Base-by-base conservation (phyloP, 2,888 invertebrate species). In the Acanthacorydalis orientalis region DNA sequence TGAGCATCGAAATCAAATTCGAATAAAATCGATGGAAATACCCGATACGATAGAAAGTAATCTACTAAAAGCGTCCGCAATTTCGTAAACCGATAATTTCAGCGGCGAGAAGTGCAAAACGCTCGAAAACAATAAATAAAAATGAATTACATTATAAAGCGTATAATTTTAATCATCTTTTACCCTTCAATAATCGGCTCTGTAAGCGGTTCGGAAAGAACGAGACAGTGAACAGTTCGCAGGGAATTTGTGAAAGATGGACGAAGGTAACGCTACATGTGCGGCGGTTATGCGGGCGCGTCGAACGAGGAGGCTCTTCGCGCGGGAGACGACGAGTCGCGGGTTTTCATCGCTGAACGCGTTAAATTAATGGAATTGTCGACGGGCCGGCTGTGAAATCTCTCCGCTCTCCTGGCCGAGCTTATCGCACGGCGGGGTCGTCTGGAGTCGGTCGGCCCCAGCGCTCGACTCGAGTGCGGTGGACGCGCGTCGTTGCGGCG, bases 301-400 rank as follows among this genome's bases (percentile, higher is more conserved):
- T 38, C 12, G 39, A 38, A 38, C 39, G 15, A 38, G 14, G 39
- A 15, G 39, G 39, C 39, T 12, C 8, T 7, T 12, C 7, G 39
- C 7, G 15, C 39, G 39, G 39, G 39, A 10, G 39, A 38, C 39
- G 39, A 38, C 14, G 39, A n/a, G 39, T 15, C 14, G 12, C 15
- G 39, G 39, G 39, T 38, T 60, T 61, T 59, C 60, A 57, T 57
- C 59, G 58, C 55, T 55, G 59, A 57, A 54, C 59, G 60, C 59
- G 60, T 62, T 59, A 62, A 64, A 64, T 64, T 64, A 64, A 64
- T 64, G 63, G 60, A 62, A 63, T 63, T 60, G 63, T 63, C 60
- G 62, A 62, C 62, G 59, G 59, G 57, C 57, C 52, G 55, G 56
- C 59, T 58, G 61, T 56, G 59, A 61, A 61, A 61, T 60, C 60